A percentile compares a stretch with the other conserved stretches of the same genome.
Conservation (phyloP, 1,140 invertebrate genomes). For the Drosophila bocki region DNA sequence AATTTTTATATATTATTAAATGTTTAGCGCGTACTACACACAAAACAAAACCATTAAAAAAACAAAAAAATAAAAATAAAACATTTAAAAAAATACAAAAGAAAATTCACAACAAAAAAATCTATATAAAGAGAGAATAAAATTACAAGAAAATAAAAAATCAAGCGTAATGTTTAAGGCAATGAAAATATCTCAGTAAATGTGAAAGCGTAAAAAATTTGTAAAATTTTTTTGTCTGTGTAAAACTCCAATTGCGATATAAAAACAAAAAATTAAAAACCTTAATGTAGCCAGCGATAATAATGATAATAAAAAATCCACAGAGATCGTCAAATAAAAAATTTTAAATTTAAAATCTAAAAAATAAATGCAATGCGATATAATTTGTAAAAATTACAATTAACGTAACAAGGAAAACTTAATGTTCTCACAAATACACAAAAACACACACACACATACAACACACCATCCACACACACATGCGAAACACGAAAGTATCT, state of each 20-base stretch:
- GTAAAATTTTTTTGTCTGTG: constrained; percentile 81
- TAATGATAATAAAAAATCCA: constrained; percentile 37
- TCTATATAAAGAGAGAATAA: constrained; percentile 27
- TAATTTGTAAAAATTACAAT: constrained; percentile 78
- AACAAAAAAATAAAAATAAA: constrained; percentile 21
- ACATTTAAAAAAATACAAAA: constrained; percentile 22
- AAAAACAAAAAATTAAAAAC: constrained; percentile 53
- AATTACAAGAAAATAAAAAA: constrained; percentile 40
- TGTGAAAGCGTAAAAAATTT: constrained; percentile 84
- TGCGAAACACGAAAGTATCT: constrained; percentile 62
- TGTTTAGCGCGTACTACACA: constrained; percentile 78
- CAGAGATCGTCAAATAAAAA: constrained; percentile 47
- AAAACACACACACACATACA: constrained; percentile 21
- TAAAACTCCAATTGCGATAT: constrained; percentile 82
- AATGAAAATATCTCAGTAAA: constrained; percentile 81
- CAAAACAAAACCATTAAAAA: constrained; percentile 30
- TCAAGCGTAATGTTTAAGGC: constrained; percentile 72
- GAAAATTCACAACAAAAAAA: constrained; percentile 40
- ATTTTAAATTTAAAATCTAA: constrained; percentile 33
- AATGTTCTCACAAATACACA: constrained; percentile 72
- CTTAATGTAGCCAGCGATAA: constrained; percentile 58
- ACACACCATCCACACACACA: constrained; percentile 43
- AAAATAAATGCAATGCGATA: constrained; percentile 69
- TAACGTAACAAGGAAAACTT: constrained; percentile 68
- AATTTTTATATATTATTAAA: constrained; percentile 83